Evolutionary conservation across 2,888 invertebrate species (phyloP).

Genomic region (Micropterix aruncella): DNA sequence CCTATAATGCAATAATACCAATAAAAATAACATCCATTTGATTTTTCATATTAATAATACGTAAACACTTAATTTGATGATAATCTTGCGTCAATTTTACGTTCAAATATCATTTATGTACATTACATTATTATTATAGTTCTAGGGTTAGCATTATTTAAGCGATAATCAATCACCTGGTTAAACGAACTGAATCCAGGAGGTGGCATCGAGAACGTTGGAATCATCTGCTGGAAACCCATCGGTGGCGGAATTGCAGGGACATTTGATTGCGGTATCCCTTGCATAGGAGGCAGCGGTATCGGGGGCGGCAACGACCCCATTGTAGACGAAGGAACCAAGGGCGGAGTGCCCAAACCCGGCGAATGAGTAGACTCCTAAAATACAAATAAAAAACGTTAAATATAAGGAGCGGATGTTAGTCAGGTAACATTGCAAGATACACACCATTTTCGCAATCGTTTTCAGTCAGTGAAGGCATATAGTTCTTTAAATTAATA

Average conservation of each 20-base stretch:
- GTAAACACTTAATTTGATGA: too few relatives aligned
- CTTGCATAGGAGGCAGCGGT: constrained; percentile 31
- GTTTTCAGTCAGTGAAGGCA: too few relatives aligned
- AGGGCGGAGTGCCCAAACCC: not conserved
- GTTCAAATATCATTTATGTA: not conserved
- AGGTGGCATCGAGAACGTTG: constrained; percentile 66
- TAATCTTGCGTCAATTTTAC: too few relatives aligned
- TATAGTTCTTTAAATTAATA: too few relatives aligned
- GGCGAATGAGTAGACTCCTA: too few relatives aligned
- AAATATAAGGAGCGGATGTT: too few relatives aligned
- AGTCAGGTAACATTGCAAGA: too few relatives aligned
- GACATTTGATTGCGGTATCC: constrained; percentile 23
- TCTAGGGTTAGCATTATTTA: constrained; percentile 15
- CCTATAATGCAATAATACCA: too few relatives aligned
- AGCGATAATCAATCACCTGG: constrained; percentile 10
- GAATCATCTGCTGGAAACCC: constrained; percentile 47
- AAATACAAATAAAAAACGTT: too few relatives aligned
- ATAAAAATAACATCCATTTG: not conserved
- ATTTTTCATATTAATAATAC: too few relatives aligned
- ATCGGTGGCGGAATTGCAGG: constrained; percentile 32
- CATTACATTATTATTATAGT: constrained; percentile 5
- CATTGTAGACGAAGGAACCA: not conserved
- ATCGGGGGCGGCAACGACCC: constrained; percentile 25
- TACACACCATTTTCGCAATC: too few relatives aligned
- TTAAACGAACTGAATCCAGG: constrained; percentile 52